These are phyloP conservation scores for Poeciliopsis presidionis DNA, from an alignment of 2,797 vertebrate genomes.

Conservation along the genomic window DNA sequence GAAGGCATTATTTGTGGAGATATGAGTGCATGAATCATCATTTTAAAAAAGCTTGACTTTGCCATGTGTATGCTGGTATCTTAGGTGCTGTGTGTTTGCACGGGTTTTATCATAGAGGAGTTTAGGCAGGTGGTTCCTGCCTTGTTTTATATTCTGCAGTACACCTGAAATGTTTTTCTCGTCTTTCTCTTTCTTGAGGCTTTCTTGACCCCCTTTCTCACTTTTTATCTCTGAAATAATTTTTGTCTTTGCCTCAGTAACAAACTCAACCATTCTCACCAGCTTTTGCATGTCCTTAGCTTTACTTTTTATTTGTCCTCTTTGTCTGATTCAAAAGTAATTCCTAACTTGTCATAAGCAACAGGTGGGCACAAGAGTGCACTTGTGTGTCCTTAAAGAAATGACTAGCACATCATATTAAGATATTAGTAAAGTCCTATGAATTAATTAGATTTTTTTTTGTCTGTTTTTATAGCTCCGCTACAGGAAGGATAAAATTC, in stretches of 20 bases:
- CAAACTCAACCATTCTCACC: constrained; percentile 28
- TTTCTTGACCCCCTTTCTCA: constrained; percentile 62
- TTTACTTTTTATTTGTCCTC: constrained; percentile 37
- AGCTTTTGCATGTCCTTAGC: constrained; percentile 27
- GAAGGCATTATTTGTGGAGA: constrained; percentile 47
- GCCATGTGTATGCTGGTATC: constrained; percentile 41
- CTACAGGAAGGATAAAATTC: constrained; percentile 90
- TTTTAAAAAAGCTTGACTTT: constrained; percentile 18
- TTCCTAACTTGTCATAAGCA: not conserved
- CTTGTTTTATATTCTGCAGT: constrained; percentile 38
- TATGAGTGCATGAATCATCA: constrained; percentile 61
- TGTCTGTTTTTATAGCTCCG: constrained; percentile 80
- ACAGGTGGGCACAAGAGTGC: constrained; percentile 8
- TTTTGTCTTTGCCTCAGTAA: constrained; percentile 25
- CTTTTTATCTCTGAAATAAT: constrained; percentile 41
- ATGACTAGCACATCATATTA: constrained; percentile 4
- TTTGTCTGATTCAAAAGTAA: not conserved
- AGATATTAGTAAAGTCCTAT: not conserved
- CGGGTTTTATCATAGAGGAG: constrained; percentile 36
- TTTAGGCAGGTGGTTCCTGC: constrained; percentile 28
- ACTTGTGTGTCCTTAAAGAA: constrained; percentile 3
- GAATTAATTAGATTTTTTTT: constrained; percentile 12
- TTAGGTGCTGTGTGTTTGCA: constrained; percentile 43
- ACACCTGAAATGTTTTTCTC: constrained; percentile 40
- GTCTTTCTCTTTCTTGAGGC: constrained; percentile 39